Evolutionary conservation across 2,113 vertebrate species (phyloP).

Genomic region (Leptosomus discolor): DNA sequence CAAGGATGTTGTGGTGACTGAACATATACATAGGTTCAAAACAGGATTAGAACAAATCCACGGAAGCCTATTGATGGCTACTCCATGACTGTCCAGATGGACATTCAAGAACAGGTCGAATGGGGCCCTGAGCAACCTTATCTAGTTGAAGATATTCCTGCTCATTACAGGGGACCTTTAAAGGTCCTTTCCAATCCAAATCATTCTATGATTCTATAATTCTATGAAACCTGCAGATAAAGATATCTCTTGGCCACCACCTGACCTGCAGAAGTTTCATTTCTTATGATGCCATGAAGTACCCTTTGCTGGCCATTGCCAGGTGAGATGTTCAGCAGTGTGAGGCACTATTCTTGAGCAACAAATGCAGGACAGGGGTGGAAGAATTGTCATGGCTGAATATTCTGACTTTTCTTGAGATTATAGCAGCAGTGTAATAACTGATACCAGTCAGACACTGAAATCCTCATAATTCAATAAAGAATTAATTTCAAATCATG

Average conservation of each 20-base stretch:
- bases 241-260: not conserved
- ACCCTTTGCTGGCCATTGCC: not conserved
- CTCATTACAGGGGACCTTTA: not conserved
- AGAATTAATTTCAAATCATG: not conserved
- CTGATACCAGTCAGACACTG: not conserved
- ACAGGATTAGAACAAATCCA: not conserved
- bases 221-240: not conserved
- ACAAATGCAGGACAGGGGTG: not conserved
- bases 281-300: not conserved
- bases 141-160: not conserved
- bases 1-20: not conserved
- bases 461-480: not conserved
- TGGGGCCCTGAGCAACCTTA: accelerated
- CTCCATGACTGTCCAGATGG: not conserved
- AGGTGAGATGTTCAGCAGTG: not conserved
- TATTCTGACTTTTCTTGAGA: not conserved
- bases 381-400: not conserved
- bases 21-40: not conserved
- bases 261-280: not conserved
- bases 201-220: not conserved
- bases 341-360: not conserved
- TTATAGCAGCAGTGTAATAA: not conserved
- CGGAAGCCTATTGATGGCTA: not conserved
- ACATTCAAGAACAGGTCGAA: not conserved
- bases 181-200: not conserved